Conservation (phyloP, 2,113 vertebrate species). For the Ramphastos sulfuratus region DNA sequence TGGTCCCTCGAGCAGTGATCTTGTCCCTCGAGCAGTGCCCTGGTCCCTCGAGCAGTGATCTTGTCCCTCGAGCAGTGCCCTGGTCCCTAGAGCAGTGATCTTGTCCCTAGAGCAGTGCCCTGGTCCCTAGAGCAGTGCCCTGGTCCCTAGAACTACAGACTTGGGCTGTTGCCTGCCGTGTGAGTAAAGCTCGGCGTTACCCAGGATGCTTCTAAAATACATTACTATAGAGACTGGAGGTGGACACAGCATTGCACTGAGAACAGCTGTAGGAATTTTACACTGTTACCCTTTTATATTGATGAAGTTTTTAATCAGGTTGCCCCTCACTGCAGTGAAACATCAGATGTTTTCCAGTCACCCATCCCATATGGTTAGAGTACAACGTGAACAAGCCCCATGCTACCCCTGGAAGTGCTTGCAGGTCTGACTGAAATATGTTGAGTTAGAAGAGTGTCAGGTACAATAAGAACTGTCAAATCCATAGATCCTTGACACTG, state of each 20-base stretch:
- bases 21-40: too few relatives aligned
- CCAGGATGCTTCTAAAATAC: not conserved
- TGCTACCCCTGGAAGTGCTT: not conserved
- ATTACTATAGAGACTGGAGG: not conserved
- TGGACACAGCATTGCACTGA: not conserved
- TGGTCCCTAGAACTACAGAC: not conserved
- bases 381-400: not conserved
- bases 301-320: not conserved
- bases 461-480: not conserved
- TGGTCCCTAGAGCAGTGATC: not conserved
- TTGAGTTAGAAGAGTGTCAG: not conserved
- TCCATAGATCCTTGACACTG: not conserved
- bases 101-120: not conserved
- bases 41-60: too few relatives aligned
- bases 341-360: not conserved
- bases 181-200: not conserved
- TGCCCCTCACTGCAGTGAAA: not conserved
- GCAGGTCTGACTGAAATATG: not conserved
- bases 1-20: too few relatives aligned
- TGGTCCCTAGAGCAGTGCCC: not conserved
- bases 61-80: too few relatives aligned
- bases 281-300: not conserved
- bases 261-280: not conserved
- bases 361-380: not conserved
- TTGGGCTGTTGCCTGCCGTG: rapidly evolving